These are phyloP conservation scores for Pygoscelis antarcticus DNA, from an alignment of 2,113 vertebrate species.

Conservation along the genomic window DNA sequence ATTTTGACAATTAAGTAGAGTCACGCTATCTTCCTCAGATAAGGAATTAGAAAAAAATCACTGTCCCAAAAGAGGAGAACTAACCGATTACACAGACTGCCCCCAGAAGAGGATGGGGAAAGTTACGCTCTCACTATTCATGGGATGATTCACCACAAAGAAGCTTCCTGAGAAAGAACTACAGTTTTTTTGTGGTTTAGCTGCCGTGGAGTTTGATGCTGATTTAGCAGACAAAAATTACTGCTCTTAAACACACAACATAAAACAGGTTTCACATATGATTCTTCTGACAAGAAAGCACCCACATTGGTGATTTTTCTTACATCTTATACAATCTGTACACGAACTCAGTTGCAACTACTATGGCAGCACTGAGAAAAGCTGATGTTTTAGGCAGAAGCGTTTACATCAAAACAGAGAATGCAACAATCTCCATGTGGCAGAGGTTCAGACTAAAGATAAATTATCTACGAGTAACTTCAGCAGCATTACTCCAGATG, in stretches of 20 bases:
- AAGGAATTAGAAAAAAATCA: neutral
- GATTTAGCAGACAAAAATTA: neutral
- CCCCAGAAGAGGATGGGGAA: neutral
- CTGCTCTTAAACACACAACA: neutral
- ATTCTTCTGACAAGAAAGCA: neutral
- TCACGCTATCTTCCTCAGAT: neutral
- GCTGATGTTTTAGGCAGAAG: neutral
- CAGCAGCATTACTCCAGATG: neutral
- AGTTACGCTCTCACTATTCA: neutral
- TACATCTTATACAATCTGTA: neutral
- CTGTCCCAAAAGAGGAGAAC: neutral
- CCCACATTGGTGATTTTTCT: neutral
- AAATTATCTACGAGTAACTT: neutral
- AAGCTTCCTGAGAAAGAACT: neutral
- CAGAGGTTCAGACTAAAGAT: neutral
- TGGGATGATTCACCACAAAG: slow-evolving; percentile 19
- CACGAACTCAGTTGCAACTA: neutral
- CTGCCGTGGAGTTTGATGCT: neutral
- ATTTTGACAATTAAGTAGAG: neutral
- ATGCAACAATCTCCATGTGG: neutral
- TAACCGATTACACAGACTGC: neutral
- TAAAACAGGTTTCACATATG: neutral
- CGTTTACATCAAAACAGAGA: neutral
- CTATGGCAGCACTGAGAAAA: neutral
- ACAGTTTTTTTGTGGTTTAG: neutral